Base-by-base conservation (phyloP, 2,888 invertebrate genomes). In the Calameuta pallipes region DNA sequence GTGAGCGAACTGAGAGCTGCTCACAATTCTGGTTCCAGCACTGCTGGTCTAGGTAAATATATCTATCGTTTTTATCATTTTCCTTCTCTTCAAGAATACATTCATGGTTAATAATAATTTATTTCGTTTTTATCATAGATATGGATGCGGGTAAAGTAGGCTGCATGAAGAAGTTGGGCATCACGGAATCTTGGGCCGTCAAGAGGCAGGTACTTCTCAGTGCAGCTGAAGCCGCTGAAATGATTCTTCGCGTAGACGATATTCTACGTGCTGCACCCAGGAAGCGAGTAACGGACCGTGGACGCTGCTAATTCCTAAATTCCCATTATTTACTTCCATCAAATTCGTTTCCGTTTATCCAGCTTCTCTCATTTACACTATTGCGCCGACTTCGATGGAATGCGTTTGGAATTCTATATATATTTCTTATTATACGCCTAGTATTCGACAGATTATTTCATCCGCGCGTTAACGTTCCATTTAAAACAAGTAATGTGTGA, bases 181-280 rank as follows among this genome's bases (percentile, higher is more conserved):
- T 99, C 85, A 98, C 98, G 0, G 99, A 99, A 93, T 98, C 99
- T 0, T 98, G 96, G 93, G 97, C 97, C 41, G 99, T 99, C 11
- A 99, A 99, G 92, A 94, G 97, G 56, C 99, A 99, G 92, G 98
- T 99, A 75, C 92, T 99, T 77, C 90, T 98, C 80, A 98, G 98
- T 11, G 99, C 99, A 0, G 93, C 98, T 0, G 99, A 99, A 92
- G 99, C 99, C 0, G 99, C 99, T 0, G 99, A 99, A 93, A 98
- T 99, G 97, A 99, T 99, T 87, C 94, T 99, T 33, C 95, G 99
- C 78, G 99, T 99, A 1, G 99, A 99, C 92, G 96, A 98, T 92
- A 99, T 99, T 85, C 96, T 99, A 81, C 97, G 96, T 92, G 94
- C 98, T 13, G 98, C 98, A 41, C 98, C 98, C 12, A 94, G 98